Base-by-base conservation (phyloP, 2,797 vertebrate species). In the Yasuhikotakia modesta region DNA sequence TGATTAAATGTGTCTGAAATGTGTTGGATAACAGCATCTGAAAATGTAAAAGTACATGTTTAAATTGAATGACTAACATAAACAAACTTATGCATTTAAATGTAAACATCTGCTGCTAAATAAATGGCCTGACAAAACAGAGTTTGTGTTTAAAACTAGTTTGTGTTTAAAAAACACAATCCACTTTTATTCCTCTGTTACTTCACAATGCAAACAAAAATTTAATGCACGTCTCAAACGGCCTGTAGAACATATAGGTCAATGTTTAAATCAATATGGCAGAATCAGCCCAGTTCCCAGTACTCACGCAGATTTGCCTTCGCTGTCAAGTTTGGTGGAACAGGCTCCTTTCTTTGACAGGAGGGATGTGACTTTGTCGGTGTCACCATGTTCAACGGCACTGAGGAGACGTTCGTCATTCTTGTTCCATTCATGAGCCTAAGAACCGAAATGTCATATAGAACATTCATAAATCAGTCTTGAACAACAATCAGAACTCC, bases 391-490 rank as follows among this genome's bases (percentile, higher is more conserved):
- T 85, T 99, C 98, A 93, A 99, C 97, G 0, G 98, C 97, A 82
- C 95, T 94, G 17, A 99, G 92, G 63, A 99, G 94, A 0, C 97
- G 95, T 84, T 99, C 97, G 0, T 99, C 97, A 0, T 99, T 96
- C 91, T 99, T 99, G 89, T 93, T 99, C 97, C 97, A 99, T 86
- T 99, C 98, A 1, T 99, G 95, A 79, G 87, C 90, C 98, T 99
- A 79, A 82, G 77, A 17, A 57, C 2, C 70, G 13, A 12, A 4
- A n/a, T 11, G 19, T 22, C n/a, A 13, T 10, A 30, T 48, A 46
- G 32, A 67, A 16, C 16, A 50, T 17, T 46, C 11, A 13, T 46
- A 46, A 5, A 22, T 22, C 10, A 22, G 21, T 55, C 19, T 22
- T 21, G 19, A 4, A 55, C 21, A 55, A n/a, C 19, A 46, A 17